These are phyloP conservation scores for Eptatretus atami DNA, from an alignment of 2,797 vertebrate species.

Conservation along the genomic window DNA sequence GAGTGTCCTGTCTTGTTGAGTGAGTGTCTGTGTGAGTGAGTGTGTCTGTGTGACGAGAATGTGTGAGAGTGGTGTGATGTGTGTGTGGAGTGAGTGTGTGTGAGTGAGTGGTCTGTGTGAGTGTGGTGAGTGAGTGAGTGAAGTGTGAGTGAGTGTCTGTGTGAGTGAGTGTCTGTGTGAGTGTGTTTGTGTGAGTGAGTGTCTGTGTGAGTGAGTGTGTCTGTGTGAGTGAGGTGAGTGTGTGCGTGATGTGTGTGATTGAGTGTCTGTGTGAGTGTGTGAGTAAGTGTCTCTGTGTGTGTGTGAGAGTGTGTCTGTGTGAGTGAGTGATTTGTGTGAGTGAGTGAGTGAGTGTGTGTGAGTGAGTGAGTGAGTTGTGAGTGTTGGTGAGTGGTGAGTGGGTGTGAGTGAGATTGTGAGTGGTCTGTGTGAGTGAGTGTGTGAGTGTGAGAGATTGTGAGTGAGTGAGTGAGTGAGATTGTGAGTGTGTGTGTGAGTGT, in stretches of 20 bases:
- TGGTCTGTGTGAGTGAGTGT: not conserved
- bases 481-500: not conserved
- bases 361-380: too few species aligned
- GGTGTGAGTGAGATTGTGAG: not conserved
- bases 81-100: not conserved
- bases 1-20: too few species aligned
- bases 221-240: not conserved
- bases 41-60: not conserved
- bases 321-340: not conserved
- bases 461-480: not conserved
- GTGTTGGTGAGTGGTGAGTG: not conserved
- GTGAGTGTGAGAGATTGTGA: not conserved
- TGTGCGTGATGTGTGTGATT: too few species aligned
- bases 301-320: not conserved
- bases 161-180: constrained; percentile 1
- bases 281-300: not conserved
- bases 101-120: not conserved
- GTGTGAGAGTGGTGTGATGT: too few species aligned
- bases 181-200: not conserved
- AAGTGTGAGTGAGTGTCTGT: constrained; percentile 3
- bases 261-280: not conserved
- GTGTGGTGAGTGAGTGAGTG: not conserved
- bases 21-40: too few species aligned
- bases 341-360: not conserved
- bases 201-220: too few species aligned